phyloP scores from a whole-genome alignment of 2,888 invertebrate species.

The Notodromas monacha region DNA sequence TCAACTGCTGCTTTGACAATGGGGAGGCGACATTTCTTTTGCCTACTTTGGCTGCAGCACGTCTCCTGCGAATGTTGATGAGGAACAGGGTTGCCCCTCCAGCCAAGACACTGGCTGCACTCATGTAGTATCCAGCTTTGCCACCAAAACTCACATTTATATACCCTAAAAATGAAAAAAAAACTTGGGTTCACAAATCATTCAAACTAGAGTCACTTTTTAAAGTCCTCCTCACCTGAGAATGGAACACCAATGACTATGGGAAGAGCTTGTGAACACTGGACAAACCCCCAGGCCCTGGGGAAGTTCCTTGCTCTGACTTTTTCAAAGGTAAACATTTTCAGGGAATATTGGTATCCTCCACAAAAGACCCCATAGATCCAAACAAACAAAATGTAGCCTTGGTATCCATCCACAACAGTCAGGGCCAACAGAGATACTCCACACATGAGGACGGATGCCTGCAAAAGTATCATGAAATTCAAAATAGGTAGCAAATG shows the following conservation, averaged over 20 bases:
- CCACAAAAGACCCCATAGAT: slow-evolving; percentile 41
- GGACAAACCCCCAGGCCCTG: slow-evolving; percentile 57
- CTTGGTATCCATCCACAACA: slow-evolving; percentile 29
- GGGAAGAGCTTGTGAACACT: slow-evolving; percentile 53
- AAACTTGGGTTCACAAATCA: slow-evolving; percentile 8
- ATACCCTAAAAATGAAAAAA: slow-evolving; percentile 25
- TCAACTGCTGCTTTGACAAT: no score
- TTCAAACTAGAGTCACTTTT: not conserved
- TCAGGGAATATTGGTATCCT: slow-evolving; percentile 53
- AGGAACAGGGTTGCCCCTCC: slow-evolving; percentile 43
- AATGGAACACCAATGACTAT: slow-evolving; percentile 50
- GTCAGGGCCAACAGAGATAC: slow-evolving; percentile 40
- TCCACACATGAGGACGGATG: slow-evolving; percentile 41
- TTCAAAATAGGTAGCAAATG: no score
- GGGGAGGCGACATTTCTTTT: no score
- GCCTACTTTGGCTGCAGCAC: not conserved
- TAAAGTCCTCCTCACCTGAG: slow-evolving; percentile 23
- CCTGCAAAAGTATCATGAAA: slow-evolving; percentile 22
- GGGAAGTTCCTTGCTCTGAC: slow-evolving; percentile 55
- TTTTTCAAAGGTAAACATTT: slow-evolving; percentile 60
- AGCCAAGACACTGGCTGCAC: slow-evolving; percentile 37
- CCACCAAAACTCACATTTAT: slow-evolving; percentile 41
- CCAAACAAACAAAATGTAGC: slow-evolving; percentile 22
- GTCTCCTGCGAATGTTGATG: slow-evolving; percentile 30
- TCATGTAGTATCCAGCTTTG: slow-evolving; percentile 49